These are phyloP conservation scores for Dendrolimus houi DNA, from an alignment of 2,888 invertebrate species.

Conservation along the genomic window DNA sequence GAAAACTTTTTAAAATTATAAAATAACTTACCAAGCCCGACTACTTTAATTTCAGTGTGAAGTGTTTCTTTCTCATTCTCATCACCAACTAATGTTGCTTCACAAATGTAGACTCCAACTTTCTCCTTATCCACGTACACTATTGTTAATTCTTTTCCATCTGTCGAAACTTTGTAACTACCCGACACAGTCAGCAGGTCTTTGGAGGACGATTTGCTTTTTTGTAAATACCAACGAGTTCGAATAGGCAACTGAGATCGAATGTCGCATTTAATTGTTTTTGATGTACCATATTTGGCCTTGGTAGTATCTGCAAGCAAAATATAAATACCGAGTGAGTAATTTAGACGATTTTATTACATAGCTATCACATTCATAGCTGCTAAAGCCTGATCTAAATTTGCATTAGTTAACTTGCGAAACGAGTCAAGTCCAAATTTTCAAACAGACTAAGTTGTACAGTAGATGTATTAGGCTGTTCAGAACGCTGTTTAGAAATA, in stretches of 20 bases:
- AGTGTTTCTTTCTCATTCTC: slow-evolving; percentile 4
- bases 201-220: not conserved
- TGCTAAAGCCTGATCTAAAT: too few species aligned
- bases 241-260: not conserved
- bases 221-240: not conserved
- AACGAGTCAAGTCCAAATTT: too few species aligned
- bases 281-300: not conserved
- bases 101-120: slow-evolving; percentile 11
- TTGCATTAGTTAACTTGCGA: too few species aligned
- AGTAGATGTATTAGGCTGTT: too few species aligned
- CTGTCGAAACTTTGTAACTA: slow-evolving; percentile 4
- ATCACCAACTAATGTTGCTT: slow-evolving; percentile 8
- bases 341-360: too few species aligned
- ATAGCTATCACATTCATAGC: too few species aligned
- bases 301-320: not conserved
- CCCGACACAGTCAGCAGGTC: slow-evolving; percentile 1
- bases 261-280: not conserved
- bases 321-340: too few species aligned
- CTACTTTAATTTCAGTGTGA: slow-evolving; percentile 7
- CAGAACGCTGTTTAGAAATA: too few species aligned
- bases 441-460: too few species aligned
- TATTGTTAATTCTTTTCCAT: slow-evolving; percentile 5
- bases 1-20: slow-evolving; percentile 6
- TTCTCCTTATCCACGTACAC: slow-evolving; percentile 5
- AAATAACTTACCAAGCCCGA: slow-evolving; percentile 9